Evolutionary conservation across 2,888 invertebrate genomes (phyloP).

Genomic region (Cheiracanthium punctorium): DNA sequence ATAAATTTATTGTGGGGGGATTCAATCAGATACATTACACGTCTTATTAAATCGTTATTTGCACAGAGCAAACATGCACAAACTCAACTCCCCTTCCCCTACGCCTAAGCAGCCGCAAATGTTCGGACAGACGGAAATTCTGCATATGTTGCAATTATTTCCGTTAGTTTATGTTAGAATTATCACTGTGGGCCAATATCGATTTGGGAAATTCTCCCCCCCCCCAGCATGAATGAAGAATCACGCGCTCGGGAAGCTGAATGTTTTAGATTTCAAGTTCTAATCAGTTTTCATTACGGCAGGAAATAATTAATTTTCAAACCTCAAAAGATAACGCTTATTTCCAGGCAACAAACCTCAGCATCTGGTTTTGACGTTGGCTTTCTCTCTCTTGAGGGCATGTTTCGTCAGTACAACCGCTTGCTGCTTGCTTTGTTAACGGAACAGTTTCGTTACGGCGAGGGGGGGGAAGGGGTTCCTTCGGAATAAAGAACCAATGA

Average conservation of each 20-base stretch:
- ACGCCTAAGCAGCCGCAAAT: too few relatives aligned
- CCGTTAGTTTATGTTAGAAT: too few relatives aligned
- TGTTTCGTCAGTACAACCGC: background rate
- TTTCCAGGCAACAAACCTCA: background rate
- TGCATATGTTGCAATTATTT: too few relatives aligned
- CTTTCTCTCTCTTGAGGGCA: slow-evolving; percentile 2
- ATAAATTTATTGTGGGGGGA: too few relatives aligned
- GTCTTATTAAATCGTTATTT: too few relatives aligned
- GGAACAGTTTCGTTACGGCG: background rate
- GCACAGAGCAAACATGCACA: too few relatives aligned
- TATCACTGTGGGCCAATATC: too few relatives aligned
- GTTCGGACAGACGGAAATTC: too few relatives aligned
- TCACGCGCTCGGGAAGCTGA: background rate
- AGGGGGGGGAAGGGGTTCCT: background rate
- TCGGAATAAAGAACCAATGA: background rate
- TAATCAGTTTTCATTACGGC: slow-evolving; percentile 2
- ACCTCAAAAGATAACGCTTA: background rate
- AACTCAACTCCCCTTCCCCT: too few relatives aligned
- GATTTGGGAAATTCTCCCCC: too few relatives aligned
- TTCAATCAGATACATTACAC: too few relatives aligned
- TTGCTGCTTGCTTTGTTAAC: background rate
- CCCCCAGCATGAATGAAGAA: background rate
- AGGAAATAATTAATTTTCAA: slow-evolving; percentile 7
- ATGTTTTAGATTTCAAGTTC: slow-evolving; percentile 10
- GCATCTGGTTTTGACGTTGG: slow-evolving; percentile 1